Conservation (phyloP, 2,888 invertebrate genomes). For the Melipona beecheii region DNA sequence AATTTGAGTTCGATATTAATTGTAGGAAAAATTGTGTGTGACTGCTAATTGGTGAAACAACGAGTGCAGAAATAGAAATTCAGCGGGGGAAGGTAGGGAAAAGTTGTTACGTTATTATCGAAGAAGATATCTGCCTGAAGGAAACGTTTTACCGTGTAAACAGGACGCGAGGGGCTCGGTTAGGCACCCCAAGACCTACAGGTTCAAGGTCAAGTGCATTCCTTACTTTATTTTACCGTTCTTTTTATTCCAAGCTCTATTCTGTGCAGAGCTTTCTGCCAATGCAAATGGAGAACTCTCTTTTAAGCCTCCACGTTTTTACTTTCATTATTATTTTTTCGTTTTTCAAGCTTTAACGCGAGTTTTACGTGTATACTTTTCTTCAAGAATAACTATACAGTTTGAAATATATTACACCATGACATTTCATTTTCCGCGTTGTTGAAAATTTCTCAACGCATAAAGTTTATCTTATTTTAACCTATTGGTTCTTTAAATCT, state of each 20-base stretch:
- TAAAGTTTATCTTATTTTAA: no score
- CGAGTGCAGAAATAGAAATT: neutral
- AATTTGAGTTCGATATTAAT: neutral
- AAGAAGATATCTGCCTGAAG: slow-evolving; percentile 44
- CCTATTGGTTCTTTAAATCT: no score
- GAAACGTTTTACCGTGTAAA: slow-evolving; percentile 56
- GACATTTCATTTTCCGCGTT: no score
- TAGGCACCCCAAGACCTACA: slow-evolving; percentile 52
- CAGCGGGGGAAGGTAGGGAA: no score
- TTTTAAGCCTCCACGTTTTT: neutral
- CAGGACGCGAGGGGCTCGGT: slow-evolving; percentile 49
- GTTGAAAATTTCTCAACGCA: no score
- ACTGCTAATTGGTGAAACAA: neutral
- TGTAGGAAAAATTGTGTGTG: neutral
- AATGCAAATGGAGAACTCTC: slow-evolving; percentile 4
- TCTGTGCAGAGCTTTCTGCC: slow-evolving; percentile 2
- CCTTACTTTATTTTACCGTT: slow-evolving; percentile 56
- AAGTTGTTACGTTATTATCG: slow-evolving; percentile 2
- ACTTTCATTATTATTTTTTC: no score
- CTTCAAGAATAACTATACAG: no score
- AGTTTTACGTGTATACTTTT: no score
- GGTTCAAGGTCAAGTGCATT: slow-evolving; percentile 68
- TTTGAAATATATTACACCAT: no score
- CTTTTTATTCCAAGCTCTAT: slow-evolving; percentile 43
- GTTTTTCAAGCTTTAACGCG: no score